A percentile compares a stretch with the other conserved stretches of the same genome.
phyloP scores from a whole-genome alignment of 2,888 invertebrate species.

The Galeruca laticollis region DNA sequence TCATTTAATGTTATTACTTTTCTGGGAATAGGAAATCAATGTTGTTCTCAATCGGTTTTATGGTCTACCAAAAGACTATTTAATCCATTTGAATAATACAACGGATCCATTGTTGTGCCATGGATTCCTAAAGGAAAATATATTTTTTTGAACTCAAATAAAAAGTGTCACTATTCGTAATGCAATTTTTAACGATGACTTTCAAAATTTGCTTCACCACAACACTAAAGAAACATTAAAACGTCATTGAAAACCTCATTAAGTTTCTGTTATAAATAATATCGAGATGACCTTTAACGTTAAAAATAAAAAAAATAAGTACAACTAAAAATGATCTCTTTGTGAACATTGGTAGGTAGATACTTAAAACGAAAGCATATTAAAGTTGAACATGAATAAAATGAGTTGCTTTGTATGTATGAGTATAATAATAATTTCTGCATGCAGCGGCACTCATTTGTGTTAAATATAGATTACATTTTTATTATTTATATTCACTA shows the following conservation, averaged over 20 bases:
- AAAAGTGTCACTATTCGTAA: no score
- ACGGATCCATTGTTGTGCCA: no score
- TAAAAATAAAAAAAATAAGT: background rate
- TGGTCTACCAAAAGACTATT: no score
- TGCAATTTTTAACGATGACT: background rate
- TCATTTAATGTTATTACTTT: no score
- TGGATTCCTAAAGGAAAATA: no score
- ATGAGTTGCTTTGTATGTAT: slow-evolving; percentile 7
- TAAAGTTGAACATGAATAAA: background rate
- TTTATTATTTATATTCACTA: slow-evolving; percentile 10
- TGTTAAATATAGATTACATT: slow-evolving; percentile 10
- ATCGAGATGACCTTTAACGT: slow-evolving; percentile 4
- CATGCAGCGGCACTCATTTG: background rate
- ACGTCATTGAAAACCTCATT: slow-evolving; percentile 10
- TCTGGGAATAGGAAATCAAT: no score
- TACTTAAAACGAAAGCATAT: slow-evolving; percentile 12
- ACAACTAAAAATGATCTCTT: slow-evolving; percentile 12
- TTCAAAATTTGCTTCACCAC: background rate
- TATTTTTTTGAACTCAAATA: no score
- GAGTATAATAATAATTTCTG: slow-evolving; percentile 12
- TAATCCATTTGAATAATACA: no score
- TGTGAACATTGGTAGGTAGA: slow-evolving; percentile 14
- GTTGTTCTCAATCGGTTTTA: no score
- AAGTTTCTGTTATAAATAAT: slow-evolving; percentile 3
- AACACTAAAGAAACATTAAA: slow-evolving; percentile 4